Percentiles rank a stretch among this genome's conserved stretches.
These are phyloP conservation scores for Plutella xylostella DNA, from an alignment of 2,888 invertebrate species.

Conservation along the genomic window DNA sequence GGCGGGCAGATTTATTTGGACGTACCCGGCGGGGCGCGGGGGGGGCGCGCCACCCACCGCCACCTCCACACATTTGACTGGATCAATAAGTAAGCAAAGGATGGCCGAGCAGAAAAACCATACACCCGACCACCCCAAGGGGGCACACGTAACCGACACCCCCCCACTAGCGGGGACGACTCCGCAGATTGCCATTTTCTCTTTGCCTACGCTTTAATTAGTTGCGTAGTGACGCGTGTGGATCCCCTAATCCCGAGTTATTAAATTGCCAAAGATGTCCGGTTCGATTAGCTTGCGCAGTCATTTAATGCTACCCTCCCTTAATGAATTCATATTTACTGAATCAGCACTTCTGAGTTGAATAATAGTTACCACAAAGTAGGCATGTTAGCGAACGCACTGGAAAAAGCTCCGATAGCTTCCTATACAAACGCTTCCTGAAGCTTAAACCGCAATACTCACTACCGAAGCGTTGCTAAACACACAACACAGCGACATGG, in stretches of 20 bases:
- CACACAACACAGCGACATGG: no score
- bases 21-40: slow-evolving; percentile 62
- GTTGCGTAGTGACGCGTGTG: slow-evolving; percentile 69
- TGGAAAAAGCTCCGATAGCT: no score
- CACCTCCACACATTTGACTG: slow-evolving; percentile 72
- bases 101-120: slow-evolving; percentile 73
- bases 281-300: slow-evolving; percentile 6
- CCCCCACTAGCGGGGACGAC: slow-evolving; percentile 67
- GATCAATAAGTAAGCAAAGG: slow-evolving; percentile 73
- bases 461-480: no score
- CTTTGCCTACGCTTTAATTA: slow-evolving; percentile 71
- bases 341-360: no score
- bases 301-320: no score
- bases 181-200: slow-evolving; percentile 70
- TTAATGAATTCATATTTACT: no score
- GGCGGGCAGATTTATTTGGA: slow-evolving; percentile 71
- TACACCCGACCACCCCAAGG: slow-evolving; percentile 69
- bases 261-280: slow-evolving; percentile 39
- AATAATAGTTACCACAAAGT: no score
- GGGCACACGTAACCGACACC: slow-evolving; percentile 70
- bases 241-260: slow-evolving; percentile 58
- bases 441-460: no score
- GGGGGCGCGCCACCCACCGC: slow-evolving; percentile 62
- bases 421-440: no score
- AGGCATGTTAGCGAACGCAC: no score